Conservation (phyloP, 2,888 invertebrate genomes). For the Acrobasis consociella region DNA sequence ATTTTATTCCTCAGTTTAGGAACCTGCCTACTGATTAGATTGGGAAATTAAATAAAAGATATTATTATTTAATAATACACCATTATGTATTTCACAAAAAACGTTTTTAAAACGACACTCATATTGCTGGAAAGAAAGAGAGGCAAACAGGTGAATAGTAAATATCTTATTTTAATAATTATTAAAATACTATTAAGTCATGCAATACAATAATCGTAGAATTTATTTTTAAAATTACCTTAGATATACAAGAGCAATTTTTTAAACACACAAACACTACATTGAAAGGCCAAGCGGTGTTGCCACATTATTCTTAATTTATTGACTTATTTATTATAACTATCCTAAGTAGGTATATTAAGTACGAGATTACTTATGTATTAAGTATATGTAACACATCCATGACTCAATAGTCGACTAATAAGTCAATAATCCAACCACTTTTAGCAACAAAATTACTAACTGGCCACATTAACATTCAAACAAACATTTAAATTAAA, state of each 20-base stretch:
- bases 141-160: slow-evolving; percentile 74
- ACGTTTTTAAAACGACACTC: slow-evolving; percentile 81
- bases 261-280: slow-evolving; percentile 73
- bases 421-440: slow-evolving; percentile 24
- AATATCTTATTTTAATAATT: slow-evolving; percentile 54
- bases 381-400: slow-evolving; percentile 47
- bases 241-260: slow-evolving; percentile 45
- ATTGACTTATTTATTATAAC: slow-evolving; percentile 39
- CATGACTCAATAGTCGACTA: slow-evolving; percentile 25
- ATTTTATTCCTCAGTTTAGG: too few species aligned
- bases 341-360: slow-evolving; percentile 43
- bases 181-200: slow-evolving; percentile 56
- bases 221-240: slow-evolving; percentile 39
- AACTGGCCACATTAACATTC: slow-evolving; percentile 39
- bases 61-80: slow-evolving; percentile 62
- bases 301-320: slow-evolving; percentile 66
- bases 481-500: slow-evolving; percentile 36
- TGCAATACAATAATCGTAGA: slow-evolving; percentile 56
- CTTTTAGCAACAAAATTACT: slow-evolving; percentile 30
- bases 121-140: slow-evolving; percentile 74
- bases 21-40: too few species aligned
- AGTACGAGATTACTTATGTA: slow-evolving; percentile 58
- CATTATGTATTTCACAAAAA: slow-evolving; percentile 77
- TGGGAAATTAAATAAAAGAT: slow-evolving; percentile 38
- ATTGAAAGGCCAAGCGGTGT: slow-evolving; percentile 82